Evolutionary conservation across 2,888 invertebrate species (phyloP).

Genomic region (Nemurella pictetii): DNA sequence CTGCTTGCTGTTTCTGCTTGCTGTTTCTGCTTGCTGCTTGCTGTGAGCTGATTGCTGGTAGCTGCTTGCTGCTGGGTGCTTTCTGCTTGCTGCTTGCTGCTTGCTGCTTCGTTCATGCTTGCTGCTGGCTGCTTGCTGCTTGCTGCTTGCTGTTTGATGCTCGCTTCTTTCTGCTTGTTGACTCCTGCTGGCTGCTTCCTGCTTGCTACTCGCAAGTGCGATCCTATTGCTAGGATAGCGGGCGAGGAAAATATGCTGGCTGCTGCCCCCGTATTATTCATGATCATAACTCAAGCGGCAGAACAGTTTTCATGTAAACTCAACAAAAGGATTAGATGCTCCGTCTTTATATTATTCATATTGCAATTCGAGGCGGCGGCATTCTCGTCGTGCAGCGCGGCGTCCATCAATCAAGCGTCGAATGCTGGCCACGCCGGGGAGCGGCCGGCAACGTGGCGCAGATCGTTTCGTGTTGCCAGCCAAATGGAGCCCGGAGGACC

Average conservation of each 20-base stretch:
- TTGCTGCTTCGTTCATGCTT: too few relatives aligned
- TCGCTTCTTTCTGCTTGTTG: too few relatives aligned
- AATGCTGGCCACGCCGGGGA: not conserved
- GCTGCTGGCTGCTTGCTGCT: too few relatives aligned
- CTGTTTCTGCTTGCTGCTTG: too few relatives aligned
- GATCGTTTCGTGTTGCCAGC: not conserved
- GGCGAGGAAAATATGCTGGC: not conserved
- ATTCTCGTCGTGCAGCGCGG: not conserved
- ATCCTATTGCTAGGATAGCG: too few relatives aligned
- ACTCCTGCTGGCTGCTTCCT: too few relatives aligned
- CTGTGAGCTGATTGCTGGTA: too few relatives aligned
- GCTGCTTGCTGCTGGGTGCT: too few relatives aligned
- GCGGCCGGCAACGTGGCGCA: not conserved
- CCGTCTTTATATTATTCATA: not conserved
- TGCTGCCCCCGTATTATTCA: not conserved
- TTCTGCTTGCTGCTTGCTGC: too few relatives aligned
- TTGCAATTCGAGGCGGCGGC: not conserved
- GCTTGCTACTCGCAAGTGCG: too few relatives aligned
- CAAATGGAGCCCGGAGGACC: not conserved
- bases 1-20: too few relatives aligned
- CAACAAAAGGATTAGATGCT: not conserved
- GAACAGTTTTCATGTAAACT: not conserved
- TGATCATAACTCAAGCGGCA: not conserved
- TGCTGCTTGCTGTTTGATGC: too few relatives aligned
- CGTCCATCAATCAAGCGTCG: not conserved